Base-by-base conservation (phyloP, 2,113 vertebrate species). In the Colossoma macropomum region DNA sequence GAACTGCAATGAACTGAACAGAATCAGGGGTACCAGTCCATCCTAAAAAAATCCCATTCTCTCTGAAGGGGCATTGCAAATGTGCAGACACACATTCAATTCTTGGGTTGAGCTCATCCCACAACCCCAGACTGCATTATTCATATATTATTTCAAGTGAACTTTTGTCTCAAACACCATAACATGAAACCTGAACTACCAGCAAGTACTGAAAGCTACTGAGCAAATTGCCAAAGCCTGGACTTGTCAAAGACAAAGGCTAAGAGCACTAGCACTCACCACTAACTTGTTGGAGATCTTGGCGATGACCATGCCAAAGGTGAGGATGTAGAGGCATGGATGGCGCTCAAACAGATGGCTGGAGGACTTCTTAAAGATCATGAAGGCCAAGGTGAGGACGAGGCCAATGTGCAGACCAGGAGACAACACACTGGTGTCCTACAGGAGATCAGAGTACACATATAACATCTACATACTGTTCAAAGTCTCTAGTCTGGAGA, bases 261-360 rank as follows among this genome's bases (percentile, higher is more conserved):
- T 27, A 32, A 34, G 8, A 68, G 1, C 23, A 17, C 45, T 1
- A 19, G 23, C 34, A 83, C 95, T 86, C 93, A 98, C 97, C 96
- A 99, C 97, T 79, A 99, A 89, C 87, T 99, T 99, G 92, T 98
- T 98, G 73, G 97, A 95, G 86, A 99, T 95, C 95, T 99, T 99
- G 80, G 98, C 90, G 86, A 95, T 95, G 88, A 97, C 97, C 90
- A 96, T 93, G 86, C 98, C 98, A 82, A 99, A 99, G 66, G 96
- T 92, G 80, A 99, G 90, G 54, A 96, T 92, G 87, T 99, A 99
- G 4, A 99, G 94, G 86, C 97, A 98, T 82, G 97, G 95, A 88
- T 99, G 96, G 34, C 94, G 93, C 92, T 98, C 96, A 87, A 99
- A 99, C 69, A 99, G 88, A 80, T 92, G 93, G 75, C 95, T 96